Conservation (phyloP, 2,888 invertebrate genomes). For the Rapana venosa region DNA sequence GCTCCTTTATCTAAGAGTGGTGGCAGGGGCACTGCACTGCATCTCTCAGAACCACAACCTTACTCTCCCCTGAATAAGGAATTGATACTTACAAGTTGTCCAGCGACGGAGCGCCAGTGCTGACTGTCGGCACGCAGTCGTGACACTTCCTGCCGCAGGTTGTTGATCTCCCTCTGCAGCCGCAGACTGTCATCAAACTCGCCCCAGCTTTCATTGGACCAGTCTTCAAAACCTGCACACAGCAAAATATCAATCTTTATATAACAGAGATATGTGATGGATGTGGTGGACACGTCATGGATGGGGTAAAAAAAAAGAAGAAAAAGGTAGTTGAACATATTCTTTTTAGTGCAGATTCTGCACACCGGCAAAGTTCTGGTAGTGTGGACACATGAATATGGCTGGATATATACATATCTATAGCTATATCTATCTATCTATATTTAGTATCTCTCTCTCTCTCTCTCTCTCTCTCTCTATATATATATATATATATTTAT, state of each 20-base stretch:
- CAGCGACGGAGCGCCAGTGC: slow-evolving; percentile 70
- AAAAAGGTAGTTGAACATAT: too few relatives aligned
- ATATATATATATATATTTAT: background rate
- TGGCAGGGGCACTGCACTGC: too few relatives aligned
- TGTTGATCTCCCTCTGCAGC: slow-evolving; percentile 76
- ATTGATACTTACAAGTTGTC: slow-evolving; percentile 54
- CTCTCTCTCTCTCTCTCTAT: background rate
- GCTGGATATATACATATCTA: too few relatives aligned
- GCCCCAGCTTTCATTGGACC: slow-evolving; percentile 45
- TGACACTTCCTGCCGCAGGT: slow-evolving; percentile 68
- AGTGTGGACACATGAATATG: too few relatives aligned
- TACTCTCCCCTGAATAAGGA: too few relatives aligned
- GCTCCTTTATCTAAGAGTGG: too few relatives aligned
- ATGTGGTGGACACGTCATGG: too few relatives aligned
- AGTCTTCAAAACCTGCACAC: slow-evolving; percentile 36
- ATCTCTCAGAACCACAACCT: too few relatives aligned
- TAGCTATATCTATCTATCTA: too few relatives aligned
- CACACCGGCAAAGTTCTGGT: too few relatives aligned
- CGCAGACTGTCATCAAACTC: slow-evolving; percentile 76
- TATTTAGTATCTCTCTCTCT: background rate
- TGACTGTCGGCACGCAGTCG: slow-evolving; percentile 68
- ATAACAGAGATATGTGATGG: background rate
- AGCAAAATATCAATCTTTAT: background rate
- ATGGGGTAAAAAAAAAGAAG: too few relatives aligned
- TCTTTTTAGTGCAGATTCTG: too few relatives aligned